Conservation (phyloP, 1,140 invertebrate species). For the Macrobrachium nipponense region DNA sequence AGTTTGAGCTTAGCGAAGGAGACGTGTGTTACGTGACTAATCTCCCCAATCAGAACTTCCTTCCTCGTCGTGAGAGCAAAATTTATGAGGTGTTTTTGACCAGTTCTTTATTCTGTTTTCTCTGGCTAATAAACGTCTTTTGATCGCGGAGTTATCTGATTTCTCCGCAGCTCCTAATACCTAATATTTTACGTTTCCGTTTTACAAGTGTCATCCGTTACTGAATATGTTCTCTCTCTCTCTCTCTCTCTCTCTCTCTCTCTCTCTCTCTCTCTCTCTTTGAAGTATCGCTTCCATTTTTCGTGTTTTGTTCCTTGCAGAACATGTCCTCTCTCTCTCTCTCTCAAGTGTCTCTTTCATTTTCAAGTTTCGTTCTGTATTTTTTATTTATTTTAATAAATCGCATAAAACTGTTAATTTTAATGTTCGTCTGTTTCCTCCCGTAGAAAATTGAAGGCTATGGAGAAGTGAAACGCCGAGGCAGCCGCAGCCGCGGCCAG, state of each 20-base stretch:
- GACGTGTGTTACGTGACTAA: too few relatives aligned
- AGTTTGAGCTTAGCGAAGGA: too few relatives aligned
- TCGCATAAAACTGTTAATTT: neutral
- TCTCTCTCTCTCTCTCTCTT: too few relatives aligned
- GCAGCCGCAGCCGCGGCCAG: slow-evolving; percentile 52
- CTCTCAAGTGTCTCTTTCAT: neutral
- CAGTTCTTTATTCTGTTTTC: too few relatives aligned
- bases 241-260: slow-evolving; percentile 8
- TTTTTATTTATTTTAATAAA: neutral
- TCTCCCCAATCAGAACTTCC: too few relatives aligned
- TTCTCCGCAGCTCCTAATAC: neutral
- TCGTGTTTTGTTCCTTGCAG: neutral
- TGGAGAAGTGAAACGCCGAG: slow-evolving; percentile 55
- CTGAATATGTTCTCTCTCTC: slow-evolving; percentile 7
- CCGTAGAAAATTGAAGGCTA: slow-evolving; percentile 60
- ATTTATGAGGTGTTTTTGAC: too few relatives aligned
- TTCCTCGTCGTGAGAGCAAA: too few relatives aligned
- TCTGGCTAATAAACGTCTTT: too few relatives aligned
- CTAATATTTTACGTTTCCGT: neutral
- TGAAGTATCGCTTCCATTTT: neutral
- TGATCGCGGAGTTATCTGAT: too few relatives aligned
- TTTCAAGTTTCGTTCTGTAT: neutral
- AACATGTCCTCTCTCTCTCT: too few relatives aligned
- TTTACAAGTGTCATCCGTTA: neutral
- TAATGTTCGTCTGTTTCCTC: neutral